A percentile compares a stretch with the other conserved stretches of the same genome.
Conservation (phyloP, 2,797 vertebrate genomes). For the Acipenser transmontanus region DNA sequence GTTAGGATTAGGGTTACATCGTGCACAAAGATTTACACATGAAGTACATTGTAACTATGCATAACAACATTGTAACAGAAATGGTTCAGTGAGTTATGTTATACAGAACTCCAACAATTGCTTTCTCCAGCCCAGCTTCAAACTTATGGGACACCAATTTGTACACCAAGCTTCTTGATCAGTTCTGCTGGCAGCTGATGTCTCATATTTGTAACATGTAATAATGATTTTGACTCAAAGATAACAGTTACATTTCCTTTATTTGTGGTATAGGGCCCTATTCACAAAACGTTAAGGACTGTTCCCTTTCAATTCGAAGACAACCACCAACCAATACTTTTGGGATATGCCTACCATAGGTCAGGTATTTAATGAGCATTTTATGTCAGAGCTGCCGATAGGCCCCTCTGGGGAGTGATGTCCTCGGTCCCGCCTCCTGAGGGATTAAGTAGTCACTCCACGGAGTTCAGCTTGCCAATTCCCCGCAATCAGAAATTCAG, state of each 20-base stretch:
- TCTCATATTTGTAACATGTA: constrained; percentile 12
- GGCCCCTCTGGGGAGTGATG: too few relatives aligned
- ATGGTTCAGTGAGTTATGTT: constrained; percentile 54
- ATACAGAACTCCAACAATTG: constrained; percentile 38
- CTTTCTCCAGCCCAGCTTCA: constrained; percentile 23
- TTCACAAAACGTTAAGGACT: too few relatives aligned
- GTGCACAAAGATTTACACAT: too few relatives aligned
- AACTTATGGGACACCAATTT: constrained; percentile 16
- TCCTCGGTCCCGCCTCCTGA: too few relatives aligned
- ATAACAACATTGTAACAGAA: constrained; percentile 29
- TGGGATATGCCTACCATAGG: constrained; percentile 9
- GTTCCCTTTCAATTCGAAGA: too few relatives aligned
- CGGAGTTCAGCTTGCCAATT: too few relatives aligned
- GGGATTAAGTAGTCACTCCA: too few relatives aligned
- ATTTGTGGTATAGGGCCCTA: background rate
- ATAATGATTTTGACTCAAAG: constrained; percentile 12
- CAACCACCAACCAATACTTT: background rate
- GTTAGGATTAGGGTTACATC: too few relatives aligned
- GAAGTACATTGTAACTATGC: constrained; percentile 6
- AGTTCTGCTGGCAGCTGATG: constrained; percentile 19
- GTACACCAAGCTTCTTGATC: constrained; percentile 8
- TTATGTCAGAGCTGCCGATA: background rate
- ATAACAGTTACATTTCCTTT: constrained; percentile 13
- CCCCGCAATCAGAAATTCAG: too few relatives aligned
- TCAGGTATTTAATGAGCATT: constrained; percentile 13